These are phyloP conservation scores for Wasmannia auropunctata DNA, from an alignment of 1,140 invertebrate species.

Conservation along the genomic window DNA sequence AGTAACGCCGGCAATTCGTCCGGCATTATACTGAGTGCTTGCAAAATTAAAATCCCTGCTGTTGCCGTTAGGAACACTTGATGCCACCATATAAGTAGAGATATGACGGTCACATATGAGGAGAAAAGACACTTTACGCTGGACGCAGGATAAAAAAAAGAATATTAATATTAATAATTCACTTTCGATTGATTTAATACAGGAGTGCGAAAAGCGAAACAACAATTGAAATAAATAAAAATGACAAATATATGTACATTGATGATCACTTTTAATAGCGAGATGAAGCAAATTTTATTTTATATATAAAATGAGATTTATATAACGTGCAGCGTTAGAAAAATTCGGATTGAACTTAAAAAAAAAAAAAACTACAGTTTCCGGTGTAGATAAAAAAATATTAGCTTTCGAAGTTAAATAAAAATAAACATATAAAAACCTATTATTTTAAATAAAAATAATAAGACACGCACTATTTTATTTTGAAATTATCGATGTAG, in stretches of 20 bases:
- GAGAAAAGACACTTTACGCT: neutral
- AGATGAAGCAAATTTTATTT: neutral
- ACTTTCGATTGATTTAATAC: neutral
- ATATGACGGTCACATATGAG: neutral
- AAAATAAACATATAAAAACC: too few relatives aligned
- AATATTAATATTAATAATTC: too few relatives aligned
- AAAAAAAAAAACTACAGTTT: neutral
- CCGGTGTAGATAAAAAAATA: neutral
- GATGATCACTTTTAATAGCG: neutral
- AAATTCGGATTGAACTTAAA: neutral
- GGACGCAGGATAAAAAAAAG: neutral
- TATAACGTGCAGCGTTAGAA: neutral
- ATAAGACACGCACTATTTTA: neutral
- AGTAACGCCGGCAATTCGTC: conserved; percentile 44
- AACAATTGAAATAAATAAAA: neutral
- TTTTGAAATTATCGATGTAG: neutral
- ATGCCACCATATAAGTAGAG: neutral
- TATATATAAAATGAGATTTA: neutral
- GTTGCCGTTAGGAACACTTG: conserved; percentile 22
- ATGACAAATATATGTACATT: neutral
- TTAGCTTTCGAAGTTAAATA: neutral
- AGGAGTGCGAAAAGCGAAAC: neutral
- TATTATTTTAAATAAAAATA: too few relatives aligned
- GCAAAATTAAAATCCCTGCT: conserved; percentile 47
- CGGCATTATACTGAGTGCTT: conserved; percentile 53